phyloP scores from a whole-genome alignment of 1,140 invertebrate species.

The Nomia melanderi region DNA sequence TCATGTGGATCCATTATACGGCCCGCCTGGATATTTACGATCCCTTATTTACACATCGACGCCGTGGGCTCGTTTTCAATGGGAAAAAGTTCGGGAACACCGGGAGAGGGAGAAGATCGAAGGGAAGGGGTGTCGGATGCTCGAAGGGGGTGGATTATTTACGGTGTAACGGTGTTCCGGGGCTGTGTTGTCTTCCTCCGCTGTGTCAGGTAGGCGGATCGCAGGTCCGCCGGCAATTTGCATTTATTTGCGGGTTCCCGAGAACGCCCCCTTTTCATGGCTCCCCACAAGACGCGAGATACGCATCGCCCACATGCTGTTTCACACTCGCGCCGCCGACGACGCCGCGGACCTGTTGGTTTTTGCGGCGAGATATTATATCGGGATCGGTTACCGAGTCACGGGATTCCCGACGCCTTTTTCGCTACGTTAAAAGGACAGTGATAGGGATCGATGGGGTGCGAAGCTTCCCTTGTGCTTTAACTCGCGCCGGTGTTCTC shows the following conservation, averaged over 20 bases:
- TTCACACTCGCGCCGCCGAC: constrained; percentile 51
- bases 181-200: constrained; percentile 30
- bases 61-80: neutral
- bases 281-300: constrained; percentile 53
- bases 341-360: neutral
- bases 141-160: constrained; percentile 67
- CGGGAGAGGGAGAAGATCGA: neutral
- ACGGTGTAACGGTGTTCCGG: constrained; percentile 56
- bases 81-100: neutral
- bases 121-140: constrained; percentile 29
- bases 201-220: constrained; percentile 60
- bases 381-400: constrained; percentile 34
- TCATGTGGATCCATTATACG: constrained; percentile 34
- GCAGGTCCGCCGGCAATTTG: constrained; percentile 47
- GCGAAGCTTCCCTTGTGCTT: too few species aligned
- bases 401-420: neutral
- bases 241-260: constrained; percentile 60
- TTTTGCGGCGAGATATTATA: constrained; percentile 33
- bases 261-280: constrained; percentile 59
- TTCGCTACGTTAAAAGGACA: neutral
- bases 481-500: too few species aligned
- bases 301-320: constrained; percentile 43
- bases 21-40: constrained; percentile 40
- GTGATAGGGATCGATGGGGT: neutral
- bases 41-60: constrained; percentile 44